Evolutionary conservation across 2,888 invertebrate species (phyloP), one percentile per base, ranked within the genome.

Genomic region (Pseudococcus viburni): DNA sequence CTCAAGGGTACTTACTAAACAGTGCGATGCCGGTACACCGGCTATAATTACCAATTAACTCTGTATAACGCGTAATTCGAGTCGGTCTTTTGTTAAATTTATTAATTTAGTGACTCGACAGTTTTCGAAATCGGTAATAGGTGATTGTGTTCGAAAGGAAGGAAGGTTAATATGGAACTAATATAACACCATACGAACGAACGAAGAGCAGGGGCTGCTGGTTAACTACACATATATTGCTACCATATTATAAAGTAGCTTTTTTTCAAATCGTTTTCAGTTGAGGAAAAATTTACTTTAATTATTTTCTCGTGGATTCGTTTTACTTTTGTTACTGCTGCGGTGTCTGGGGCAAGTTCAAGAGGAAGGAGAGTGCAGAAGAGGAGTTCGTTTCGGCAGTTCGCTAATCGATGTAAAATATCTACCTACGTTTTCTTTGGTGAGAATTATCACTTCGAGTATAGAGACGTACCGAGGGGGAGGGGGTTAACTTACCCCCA

Each of bases 91-190:
- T 87, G 87, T 87, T 87, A 87, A 87, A 87, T 87, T 87, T 87
- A 87, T 87, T 87, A 87, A 87, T 87, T 87, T 87, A 87, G 80
- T 87, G 87, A 87, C 87, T 87, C 87, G 87, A 39, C 87, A 87
- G 33, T 80, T 87, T 87, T 87, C 26, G n/a, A n/a, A 19, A 19
- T 64, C 64, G 26, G 59, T 86, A 86, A 42, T 86, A 86, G 64
- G 64, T 42, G 64, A 86, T 86, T 64, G 86, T 86, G 55, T 86
- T 87, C 15, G 59, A 59, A 59, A 59, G 59, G 59, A 59, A 59
- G 55, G 73, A 80, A 87, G 80, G 87, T 77, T 87, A 87, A 87
- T 87, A 80, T 87, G 87, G 87, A 87, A 80, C 87, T 87, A 87
- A 87, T 80, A 87, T 39, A 80, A 33, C 26, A 73, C 68, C 68